Percentiles rank a stretch among this genome's conserved stretches.
These are phyloP conservation scores for Leptinotarsa defecta DNA, from an alignment of 1,140 invertebrate genomes.

Conservation along the genomic window DNA sequence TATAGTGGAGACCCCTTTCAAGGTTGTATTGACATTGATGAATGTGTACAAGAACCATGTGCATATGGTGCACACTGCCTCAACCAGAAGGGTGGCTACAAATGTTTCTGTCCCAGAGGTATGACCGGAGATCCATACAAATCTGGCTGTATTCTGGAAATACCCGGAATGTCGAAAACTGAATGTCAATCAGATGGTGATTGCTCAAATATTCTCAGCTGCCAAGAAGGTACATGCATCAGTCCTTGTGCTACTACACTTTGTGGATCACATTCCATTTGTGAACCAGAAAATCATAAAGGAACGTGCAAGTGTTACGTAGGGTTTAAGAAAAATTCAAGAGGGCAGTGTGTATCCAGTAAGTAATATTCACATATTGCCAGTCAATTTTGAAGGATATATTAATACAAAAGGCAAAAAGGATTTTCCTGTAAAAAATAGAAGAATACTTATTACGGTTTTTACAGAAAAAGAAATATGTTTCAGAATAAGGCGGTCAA, in stretches of 20 bases:
- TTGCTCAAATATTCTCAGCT: constrained; percentile 79
- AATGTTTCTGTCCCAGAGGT: constrained; percentile 81
- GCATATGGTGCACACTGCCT: constrained; percentile 84
- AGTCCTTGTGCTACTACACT: constrained; percentile 79
- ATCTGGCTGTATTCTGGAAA: constrained; percentile 70
- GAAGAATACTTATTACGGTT: too few relatives aligned
- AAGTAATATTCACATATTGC: constrained; percentile 48
- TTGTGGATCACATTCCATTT: constrained; percentile 84
- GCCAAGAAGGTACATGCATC: constrained; percentile 74
- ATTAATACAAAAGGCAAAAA: too few relatives aligned
- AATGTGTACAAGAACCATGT: constrained; percentile 78
- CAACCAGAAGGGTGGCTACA: constrained; percentile 82
- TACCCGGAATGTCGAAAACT: constrained; percentile 55
- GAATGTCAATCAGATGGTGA: constrained; percentile 75
- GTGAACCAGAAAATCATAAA: constrained; percentile 85
- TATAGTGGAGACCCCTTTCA: constrained; percentile 82
- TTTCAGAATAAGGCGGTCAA: too few relatives aligned
- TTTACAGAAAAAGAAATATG: too few relatives aligned
- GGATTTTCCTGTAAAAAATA: not conserved
- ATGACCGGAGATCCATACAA: constrained; percentile 84
- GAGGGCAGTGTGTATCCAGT: constrained; percentile 81
- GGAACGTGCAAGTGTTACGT: constrained; percentile 85
- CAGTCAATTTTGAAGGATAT: too few relatives aligned
- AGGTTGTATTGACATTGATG: constrained; percentile 84
- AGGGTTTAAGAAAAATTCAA: constrained; percentile 75